Base-by-base conservation (phyloP, 2,888 invertebrate genomes). In the Myathropa florea region DNA sequence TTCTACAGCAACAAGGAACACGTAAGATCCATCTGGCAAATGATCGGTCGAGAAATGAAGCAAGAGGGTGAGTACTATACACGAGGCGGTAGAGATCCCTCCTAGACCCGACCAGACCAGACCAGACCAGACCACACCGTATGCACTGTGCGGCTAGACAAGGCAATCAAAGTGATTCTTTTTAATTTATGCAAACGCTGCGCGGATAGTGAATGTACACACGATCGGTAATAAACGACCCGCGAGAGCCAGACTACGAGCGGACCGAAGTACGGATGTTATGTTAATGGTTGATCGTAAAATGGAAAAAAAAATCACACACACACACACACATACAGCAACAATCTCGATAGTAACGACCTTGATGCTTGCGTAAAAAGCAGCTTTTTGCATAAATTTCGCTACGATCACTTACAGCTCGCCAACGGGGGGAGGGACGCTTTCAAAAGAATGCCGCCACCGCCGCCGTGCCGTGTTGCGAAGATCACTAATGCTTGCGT, bases 1-100 rank as follows among this genome's bases (percentile, higher is more conserved):
- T 88, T 84, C 73, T 89, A 89, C 60, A 88, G 86, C 33, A 89
- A 89, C 72, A 89, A 89, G 75, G 81, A 88, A 30, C 81, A 89
- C 61, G 88, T 88, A 63, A 81, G 85, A 60, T 76, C 84, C 70
- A 82, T 89, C 2, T 89, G 89, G 89, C 83, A 85, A 65, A 83
- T 85, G 81, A 88, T 89, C 12, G 87, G 88, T 14, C 61, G 65
- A 23, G 88, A 89, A 82, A 89, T 89, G 88, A 70, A 89, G 71
- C 67, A 85, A 68, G 81, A 89, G 83, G 89, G 89, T 89, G 83
- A 83, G 88, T 88, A 39, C 14, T 14, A 39, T 4, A 39, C 12
- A 33, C 12, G 33, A 33, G 33, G 39, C n/a, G 4, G 39, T 14
- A 71, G 61, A 55, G 81, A 71, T 64, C 53, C 70, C 60, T 7